Conservation (phyloP, 2,113 vertebrate genomes). For the Otocyon megalotis region DNA sequence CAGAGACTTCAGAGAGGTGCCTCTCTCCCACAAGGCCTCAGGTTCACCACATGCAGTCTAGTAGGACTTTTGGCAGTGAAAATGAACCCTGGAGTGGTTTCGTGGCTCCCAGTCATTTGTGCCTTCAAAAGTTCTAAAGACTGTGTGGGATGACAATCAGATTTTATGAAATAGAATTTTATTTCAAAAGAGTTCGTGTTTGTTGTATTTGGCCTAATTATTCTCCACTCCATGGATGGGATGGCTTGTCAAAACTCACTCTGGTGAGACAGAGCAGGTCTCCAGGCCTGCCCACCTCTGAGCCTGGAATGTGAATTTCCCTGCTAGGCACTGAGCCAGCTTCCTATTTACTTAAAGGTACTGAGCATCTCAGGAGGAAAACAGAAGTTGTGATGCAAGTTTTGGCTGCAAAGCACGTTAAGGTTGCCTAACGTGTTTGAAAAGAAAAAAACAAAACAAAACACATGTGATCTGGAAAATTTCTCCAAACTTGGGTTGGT, state of each 20-base stretch:
- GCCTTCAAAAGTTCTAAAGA: background rate
- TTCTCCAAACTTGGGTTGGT: conserved; percentile 45
- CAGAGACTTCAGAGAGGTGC: background rate
- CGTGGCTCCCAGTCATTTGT: background rate
- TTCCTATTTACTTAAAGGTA: conserved; percentile 56
- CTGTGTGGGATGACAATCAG: background rate
- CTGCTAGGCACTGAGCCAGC: background rate
- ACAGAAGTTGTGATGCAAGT: conserved; percentile 61
- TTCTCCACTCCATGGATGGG: background rate
- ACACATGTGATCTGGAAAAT: conserved; percentile 46
- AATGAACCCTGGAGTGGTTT: background rate
- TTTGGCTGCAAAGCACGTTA: conserved; percentile 52
- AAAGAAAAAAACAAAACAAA: background rate
- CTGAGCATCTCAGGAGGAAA: background rate
- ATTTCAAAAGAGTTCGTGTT: conserved; percentile 24
- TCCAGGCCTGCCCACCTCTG: background rate
- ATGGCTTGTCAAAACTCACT: background rate
- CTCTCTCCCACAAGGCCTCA: background rate
- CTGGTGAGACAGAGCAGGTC: background rate
- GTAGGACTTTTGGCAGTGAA: background rate
- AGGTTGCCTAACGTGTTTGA: conserved; percentile 14
- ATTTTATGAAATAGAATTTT: conserved; percentile 24
- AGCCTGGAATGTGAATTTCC: conserved; percentile 46
- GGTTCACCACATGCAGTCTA: fast-evolving
- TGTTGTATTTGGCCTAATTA: background rate